Evolutionary conservation across 2,113 vertebrate genomes (phyloP).

Genomic region (Oenanthe oenanthe): DNA sequence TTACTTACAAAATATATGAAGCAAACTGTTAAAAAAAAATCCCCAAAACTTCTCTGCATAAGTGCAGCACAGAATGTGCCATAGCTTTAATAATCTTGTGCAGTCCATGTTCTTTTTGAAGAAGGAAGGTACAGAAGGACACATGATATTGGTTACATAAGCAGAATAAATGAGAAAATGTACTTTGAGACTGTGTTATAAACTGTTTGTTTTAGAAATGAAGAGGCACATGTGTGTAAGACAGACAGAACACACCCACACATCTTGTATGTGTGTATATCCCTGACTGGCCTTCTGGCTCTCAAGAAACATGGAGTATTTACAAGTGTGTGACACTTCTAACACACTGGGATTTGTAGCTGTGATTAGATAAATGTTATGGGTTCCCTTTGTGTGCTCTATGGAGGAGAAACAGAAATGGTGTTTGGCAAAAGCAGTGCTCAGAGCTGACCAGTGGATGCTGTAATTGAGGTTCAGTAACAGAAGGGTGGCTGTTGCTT

Average conservation of each 20-base stretch:
- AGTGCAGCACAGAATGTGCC: neutral
- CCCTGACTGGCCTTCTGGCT: neutral
- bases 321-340: neutral
- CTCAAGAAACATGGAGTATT: neutral
- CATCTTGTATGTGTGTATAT: neutral
- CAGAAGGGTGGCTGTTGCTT: neutral
- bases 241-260: rapidly evolving
- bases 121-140: neutral
- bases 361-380: neutral
- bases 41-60: neutral
- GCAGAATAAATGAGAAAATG: neutral
- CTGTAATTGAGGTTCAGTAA: neutral
- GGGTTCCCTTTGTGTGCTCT: neutral
- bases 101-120: neutral
- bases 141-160: neutral
- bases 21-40: neutral
- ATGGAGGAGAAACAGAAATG: neutral
- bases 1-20: neutral
- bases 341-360: neutral
- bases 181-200: neutral
- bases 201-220: neutral
- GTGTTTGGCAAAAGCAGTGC: neutral
- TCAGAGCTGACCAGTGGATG: neutral
- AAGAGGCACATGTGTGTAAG: neutral
- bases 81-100: neutral